Evolutionary conservation across 2,113 vertebrate species (phyloP).

Genomic region (Hyaena hyaena): DNA sequence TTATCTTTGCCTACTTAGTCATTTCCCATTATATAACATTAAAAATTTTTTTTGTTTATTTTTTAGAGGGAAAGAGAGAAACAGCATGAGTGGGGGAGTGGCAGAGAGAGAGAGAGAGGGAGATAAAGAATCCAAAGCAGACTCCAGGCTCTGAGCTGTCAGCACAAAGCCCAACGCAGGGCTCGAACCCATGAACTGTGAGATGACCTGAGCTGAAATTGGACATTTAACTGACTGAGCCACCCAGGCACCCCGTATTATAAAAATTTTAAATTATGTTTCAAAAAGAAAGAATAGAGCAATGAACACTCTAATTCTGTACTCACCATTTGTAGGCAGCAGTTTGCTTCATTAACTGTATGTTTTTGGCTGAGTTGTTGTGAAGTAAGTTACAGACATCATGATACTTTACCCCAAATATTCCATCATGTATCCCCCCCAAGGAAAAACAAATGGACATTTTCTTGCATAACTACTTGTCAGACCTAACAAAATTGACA

Average conservation of each 20-base stretch:
- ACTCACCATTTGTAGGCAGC: neutral
- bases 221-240: no score
- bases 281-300: neutral
- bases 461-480: neutral
- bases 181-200: no score
- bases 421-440: neutral
- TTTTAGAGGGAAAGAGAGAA: no score
- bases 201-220: no score
- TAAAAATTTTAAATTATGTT: neutral
- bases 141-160: no score
- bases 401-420: neutral
- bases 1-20: slow-evolving; percentile 5
- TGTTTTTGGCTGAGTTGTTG: slow-evolving; percentile 31
- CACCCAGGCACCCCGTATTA: neutral
- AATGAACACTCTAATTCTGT: neutral
- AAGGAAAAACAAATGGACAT: neutral
- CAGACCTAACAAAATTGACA: slow-evolving; percentile 9
- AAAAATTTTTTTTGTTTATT: no score
- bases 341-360: neutral
- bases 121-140: no score
- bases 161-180: no score
- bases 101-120: no score
- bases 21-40: slow-evolving; percentile 60
- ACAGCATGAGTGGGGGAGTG: no score
- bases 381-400: neutral